Evolutionary conservation across 1,140 invertebrate genomes (phyloP).

Genomic region (Papilio xuthus): DNA sequence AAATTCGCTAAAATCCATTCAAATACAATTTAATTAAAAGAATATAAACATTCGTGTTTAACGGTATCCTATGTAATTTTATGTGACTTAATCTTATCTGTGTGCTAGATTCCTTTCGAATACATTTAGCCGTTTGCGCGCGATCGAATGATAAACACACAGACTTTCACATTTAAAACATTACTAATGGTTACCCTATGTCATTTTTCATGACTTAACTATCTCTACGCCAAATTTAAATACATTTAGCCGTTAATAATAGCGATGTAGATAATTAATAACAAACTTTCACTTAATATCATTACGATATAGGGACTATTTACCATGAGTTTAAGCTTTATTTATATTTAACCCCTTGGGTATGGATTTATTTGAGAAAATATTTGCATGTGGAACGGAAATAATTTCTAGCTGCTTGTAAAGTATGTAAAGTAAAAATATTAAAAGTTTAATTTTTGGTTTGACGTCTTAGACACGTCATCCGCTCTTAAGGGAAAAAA

Average conservation of each 20-base stretch:
- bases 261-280: conserved; percentile 1
- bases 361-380: no score
- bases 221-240: conserved; percentile 19
- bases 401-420: no score
- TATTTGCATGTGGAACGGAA: no score
- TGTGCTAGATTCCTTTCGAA: conserved; percentile 26
- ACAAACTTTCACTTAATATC: conserved; percentile 14
- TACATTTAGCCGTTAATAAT: conserved; percentile 10
- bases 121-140: not conserved
- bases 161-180: conserved; percentile 24
- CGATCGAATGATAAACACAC: conserved; percentile 18
- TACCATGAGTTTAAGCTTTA: not conserved
- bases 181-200: conserved; percentile 22
- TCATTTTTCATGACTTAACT: conserved; percentile 16
- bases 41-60: not conserved
- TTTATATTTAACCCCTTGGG: no score
- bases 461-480: no score
- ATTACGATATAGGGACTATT: not conserved
- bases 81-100: conserved; percentile 19
- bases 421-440: no score
- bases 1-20: not conserved
- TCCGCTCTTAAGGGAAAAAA: no score
- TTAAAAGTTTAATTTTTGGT: no score
- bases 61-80: conserved; percentile 19
- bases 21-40: not conserved